A percentile compares a stretch with the other conserved stretches of the same genome.
Evolutionary conservation across 2,113 vertebrate genomes (phyloP).

Genomic region (Paramormyrops kingsleyae): DNA sequence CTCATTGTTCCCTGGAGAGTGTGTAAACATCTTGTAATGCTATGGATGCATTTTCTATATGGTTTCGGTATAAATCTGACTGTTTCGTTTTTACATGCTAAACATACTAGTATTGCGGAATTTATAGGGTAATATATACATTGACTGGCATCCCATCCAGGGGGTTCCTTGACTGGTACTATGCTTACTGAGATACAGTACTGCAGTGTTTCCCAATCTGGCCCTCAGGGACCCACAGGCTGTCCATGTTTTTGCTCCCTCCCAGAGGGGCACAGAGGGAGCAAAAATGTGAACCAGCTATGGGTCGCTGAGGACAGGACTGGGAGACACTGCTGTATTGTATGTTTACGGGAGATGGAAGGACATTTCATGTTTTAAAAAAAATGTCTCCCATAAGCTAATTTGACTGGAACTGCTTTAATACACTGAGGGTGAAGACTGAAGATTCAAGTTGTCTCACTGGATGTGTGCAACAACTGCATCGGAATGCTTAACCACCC

Average conservation of each 20-base stretch:
- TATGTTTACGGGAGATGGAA: background rate
- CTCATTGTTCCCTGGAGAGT: background rate
- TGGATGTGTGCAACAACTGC: background rate
- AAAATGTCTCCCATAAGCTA: background rate
- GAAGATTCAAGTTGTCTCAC: background rate
- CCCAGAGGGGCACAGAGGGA: too few relatives aligned
- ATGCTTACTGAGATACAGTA: background rate
- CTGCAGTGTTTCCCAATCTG: too few relatives aligned
- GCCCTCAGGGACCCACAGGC: too few relatives aligned
- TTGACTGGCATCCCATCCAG: background rate
- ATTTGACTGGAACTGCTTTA: background rate
- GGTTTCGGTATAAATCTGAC: background rate
- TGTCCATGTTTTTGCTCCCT: too few relatives aligned
- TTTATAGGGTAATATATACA: background rate
- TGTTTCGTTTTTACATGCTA: background rate
- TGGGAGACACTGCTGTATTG: background rate
- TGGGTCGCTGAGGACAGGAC: too few relatives aligned
- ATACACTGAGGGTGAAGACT: background rate
- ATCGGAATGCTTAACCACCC: background rate
- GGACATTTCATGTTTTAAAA: background rate
- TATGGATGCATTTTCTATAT: background rate
- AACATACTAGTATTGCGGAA: background rate
- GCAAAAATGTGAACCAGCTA: too few relatives aligned
- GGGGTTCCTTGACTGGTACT: background rate
- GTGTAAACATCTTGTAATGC: background rate